These are phyloP conservation scores for Tenthredo amoena DNA, from an alignment of 2,888 invertebrate species.

Conservation along the genomic window DNA sequence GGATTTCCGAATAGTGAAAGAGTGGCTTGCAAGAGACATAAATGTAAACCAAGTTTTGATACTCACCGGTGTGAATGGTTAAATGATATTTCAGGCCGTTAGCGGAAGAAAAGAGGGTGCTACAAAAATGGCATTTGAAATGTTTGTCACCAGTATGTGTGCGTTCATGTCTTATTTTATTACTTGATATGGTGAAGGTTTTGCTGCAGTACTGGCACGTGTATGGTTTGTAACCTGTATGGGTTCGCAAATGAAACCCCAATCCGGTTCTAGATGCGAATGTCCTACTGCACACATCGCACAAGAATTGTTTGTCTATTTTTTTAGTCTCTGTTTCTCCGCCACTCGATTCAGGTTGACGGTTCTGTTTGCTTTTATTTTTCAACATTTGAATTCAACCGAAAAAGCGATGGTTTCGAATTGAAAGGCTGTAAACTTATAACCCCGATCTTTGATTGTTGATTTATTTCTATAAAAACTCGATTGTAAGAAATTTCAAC, in stretches of 20 bases:
- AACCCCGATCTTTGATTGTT: background rate
- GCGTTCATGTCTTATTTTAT: conserved; percentile 58
- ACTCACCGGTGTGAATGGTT: conserved; percentile 43
- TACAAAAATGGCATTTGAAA: background rate
- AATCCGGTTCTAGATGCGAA: background rate
- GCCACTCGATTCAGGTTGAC: background rate
- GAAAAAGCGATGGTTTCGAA: background rate
- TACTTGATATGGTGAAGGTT: conserved; percentile 61
- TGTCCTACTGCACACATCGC: background rate
- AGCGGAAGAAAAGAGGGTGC: background rate
- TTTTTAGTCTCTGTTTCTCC: background rate
- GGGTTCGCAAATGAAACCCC: background rate
- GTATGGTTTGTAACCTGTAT: conserved; percentile 30
- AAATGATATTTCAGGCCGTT: conserved; percentile 36
- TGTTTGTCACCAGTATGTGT: conserved; percentile 54
- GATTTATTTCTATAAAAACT: background rate
- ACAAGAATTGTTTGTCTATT: background rate
- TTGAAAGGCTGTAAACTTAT: background rate
- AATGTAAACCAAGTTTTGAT: background rate
- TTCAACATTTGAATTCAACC: background rate
- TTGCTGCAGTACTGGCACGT: conserved; percentile 59
- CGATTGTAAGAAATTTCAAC: background rate
- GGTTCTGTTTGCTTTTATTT: background rate
- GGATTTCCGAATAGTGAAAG: background rate
- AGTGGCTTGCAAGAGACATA: background rate